Base-by-base conservation (phyloP, 1,140 invertebrate genomes). In the Lordiphosa stackelbergi region DNA sequence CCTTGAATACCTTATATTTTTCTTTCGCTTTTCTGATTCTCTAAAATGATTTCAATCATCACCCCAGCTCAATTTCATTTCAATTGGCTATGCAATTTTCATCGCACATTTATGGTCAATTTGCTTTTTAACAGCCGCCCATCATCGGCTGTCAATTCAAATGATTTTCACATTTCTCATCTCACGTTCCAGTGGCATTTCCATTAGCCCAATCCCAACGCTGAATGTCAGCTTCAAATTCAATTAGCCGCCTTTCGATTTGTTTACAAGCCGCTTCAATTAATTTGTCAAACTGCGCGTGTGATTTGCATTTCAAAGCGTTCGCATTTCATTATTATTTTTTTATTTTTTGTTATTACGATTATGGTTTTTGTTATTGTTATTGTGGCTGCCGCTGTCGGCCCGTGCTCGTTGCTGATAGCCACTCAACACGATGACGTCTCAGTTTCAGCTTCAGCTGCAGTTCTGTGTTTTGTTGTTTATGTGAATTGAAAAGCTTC, bases 221-320 rank as follows among this genome's bases (percentile, higher is more conserved):
- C n/a, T 47, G 36, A 56, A 31, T 41, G n/a, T 28, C 46, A 24
- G 4, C 19, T 40, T 41, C 12, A 16, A 16, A 13, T 41, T 35
- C 46, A 70, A 64, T 59, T 51, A 51, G 24, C 28, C 35, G 7
- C 19, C 7, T 22, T 35, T 49, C 53, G 34, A 74, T 56, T 59
- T 63, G 57, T 69, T 73, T 57, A 58, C 71, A 65, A 53, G 47
- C 47, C 51, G 53, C 12, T 56, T 60, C 61, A 61, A 70, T 66
- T 70, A 58, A 62, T 62, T 71, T 57, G 56, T 74, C 66, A 75
- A 54, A 54, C 56, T 54, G 66, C 42, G 47, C 52, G 55, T 55
- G 55, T 75, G 60, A 52, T 61, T 51, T 57, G 66, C 52, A 57
- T 66, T 56, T 51, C 47, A 22, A 66, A 70, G 53, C 43, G 51